phyloP scores from a whole-genome alignment of 37 sponge, comb jelly and placozoan species.

The Tethya wilhelma region DNA sequence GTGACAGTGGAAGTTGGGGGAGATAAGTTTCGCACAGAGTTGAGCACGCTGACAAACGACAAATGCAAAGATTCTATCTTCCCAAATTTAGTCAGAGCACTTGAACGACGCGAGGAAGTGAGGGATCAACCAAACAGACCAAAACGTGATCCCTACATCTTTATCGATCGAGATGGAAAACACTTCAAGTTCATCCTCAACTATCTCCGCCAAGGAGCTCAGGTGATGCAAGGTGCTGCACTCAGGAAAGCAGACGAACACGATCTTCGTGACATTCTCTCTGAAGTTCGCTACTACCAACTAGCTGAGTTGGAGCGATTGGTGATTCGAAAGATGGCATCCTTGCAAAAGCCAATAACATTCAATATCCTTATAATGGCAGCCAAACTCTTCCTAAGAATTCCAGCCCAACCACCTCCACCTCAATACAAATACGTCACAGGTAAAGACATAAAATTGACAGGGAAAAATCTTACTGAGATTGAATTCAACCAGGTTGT shows the following conservation, averaged over 20 bases:
- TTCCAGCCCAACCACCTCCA: neutral
- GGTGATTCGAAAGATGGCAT: neutral
- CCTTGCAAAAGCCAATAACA: neutral
- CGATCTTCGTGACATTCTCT: constrained; percentile 21
- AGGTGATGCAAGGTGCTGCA: neutral
- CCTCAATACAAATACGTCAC: constrained; percentile 12
- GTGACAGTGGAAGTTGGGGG: constrained; percentile 26
- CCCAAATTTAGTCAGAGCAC: neutral
- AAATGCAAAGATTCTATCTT: constrained; percentile 21
- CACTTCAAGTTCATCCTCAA: constrained; percentile 57
- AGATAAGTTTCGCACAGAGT: constrained; percentile 4
- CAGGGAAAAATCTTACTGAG: constrained; percentile 8
- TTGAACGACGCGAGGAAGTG: neutral
- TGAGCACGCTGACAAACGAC: constrained; percentile 9
- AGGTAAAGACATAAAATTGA: neutral
- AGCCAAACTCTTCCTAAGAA: neutral
- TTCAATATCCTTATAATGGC: neutral
- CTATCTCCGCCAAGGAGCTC: constrained; percentile 41
- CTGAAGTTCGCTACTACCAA: constrained; percentile 43
- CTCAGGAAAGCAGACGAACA: neutral
- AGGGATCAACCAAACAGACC: neutral
- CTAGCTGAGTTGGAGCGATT: constrained; percentile 11
- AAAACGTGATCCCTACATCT: neutral
- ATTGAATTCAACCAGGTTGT: constrained; percentile 13
- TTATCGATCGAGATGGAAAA: constrained; percentile 54